Evolutionary conservation across 1,140 invertebrate genomes (phyloP), one percentile per base, ranked within the genome.

Genomic region (Scaptomyza graminum): DNA sequence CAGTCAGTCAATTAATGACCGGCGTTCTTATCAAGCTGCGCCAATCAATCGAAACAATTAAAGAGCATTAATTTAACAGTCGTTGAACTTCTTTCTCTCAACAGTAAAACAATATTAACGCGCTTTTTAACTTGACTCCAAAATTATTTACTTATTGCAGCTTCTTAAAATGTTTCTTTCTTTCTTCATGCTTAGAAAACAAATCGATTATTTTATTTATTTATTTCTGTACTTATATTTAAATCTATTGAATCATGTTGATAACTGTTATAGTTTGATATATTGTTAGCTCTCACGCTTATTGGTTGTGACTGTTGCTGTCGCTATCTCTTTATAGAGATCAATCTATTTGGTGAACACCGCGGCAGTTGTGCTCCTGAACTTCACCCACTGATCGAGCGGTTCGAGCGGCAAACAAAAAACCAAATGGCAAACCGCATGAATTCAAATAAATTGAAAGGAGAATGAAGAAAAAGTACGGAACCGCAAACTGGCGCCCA

Each of bases 241-340:
- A 18, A 18, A 18, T 18, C 18, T 18, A 18, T 18, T 0, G 18
- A 22, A 22, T 39, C 34, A 2, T 50, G 0, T 28, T 16, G 15
- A 41, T 18, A 3, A 28, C 9, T 25, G 8, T 50, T 31, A 37
- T 34, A 31, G 28, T 56, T 11, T 1, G 56, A 50, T 41, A 5
- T 31, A 22, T 56, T 41, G 49, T 52, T 54, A 68, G 44, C 63
- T 74, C 67, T 64, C 72, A 71, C 61, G 67, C 43, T 64, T 37
- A 70, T 71, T 68, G 60, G 31, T 34, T 56, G 25, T 25, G 57
- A 50, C 70, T 82, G 83, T 87, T 79, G 76, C 75, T 87, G 83
- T 87, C 83, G 76, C 78, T 87, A 74, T 81, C 57, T 65, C 41
- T 65, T 8, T 9, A 34, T 47, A 71, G 50, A 65, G 68, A 82